A percentile compares a stretch with the other conserved stretches of the same genome.
These are phyloP conservation scores for Pocota personata DNA, from an alignment of 2,888 invertebrate genomes.

Conservation along the genomic window DNA sequence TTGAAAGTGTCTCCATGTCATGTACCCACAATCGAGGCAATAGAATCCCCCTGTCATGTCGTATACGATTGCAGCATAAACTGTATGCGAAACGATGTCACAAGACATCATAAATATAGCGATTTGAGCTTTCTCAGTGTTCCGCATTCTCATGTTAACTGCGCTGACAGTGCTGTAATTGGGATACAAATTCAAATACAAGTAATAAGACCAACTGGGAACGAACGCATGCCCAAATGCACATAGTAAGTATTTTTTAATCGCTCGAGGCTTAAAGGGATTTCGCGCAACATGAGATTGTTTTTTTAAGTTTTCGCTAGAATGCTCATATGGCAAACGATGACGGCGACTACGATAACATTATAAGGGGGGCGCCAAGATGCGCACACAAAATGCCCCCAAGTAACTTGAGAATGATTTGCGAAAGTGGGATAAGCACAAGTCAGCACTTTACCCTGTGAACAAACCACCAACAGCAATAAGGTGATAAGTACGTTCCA, in stretches of 20 bases:
- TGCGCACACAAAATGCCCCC: slow-evolving; percentile 37
- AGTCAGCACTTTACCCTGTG: slow-evolving; percentile 60
- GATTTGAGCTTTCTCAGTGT: slow-evolving; percentile 42
- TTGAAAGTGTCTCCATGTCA: slow-evolving; percentile 51
- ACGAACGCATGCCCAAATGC: slow-evolving; percentile 23
- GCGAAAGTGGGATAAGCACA: slow-evolving; percentile 66
- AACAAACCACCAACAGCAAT: slow-evolving; percentile 1
- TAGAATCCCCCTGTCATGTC: slow-evolving; percentile 38
- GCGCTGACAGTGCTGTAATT: slow-evolving; percentile 53
- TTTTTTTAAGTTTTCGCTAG: neutral
- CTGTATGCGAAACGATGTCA: slow-evolving; percentile 22
- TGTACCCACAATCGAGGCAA: slow-evolving; percentile 12
- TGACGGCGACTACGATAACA: slow-evolving; percentile 15
- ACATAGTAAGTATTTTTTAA: slow-evolving; percentile 20
- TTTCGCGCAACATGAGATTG: slow-evolving; percentile 42
- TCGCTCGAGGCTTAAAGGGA: slow-evolving; percentile 51
- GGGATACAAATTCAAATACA: neutral
- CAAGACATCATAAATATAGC: slow-evolving; percentile 3
- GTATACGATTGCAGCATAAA: slow-evolving; percentile 39
- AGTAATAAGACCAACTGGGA: slow-evolving; percentile 43
- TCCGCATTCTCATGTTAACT: slow-evolving; percentile 56
- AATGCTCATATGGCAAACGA: slow-evolving; percentile 18
- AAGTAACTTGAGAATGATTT: slow-evolving; percentile 68
- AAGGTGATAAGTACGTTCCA: neutral
- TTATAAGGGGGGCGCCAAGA: slow-evolving; percentile 29